Evolutionary conservation across 1,140 invertebrate species (phyloP), one percentile per base, ranked within the genome.

Genomic region (Episyrphus balteatus): DNA sequence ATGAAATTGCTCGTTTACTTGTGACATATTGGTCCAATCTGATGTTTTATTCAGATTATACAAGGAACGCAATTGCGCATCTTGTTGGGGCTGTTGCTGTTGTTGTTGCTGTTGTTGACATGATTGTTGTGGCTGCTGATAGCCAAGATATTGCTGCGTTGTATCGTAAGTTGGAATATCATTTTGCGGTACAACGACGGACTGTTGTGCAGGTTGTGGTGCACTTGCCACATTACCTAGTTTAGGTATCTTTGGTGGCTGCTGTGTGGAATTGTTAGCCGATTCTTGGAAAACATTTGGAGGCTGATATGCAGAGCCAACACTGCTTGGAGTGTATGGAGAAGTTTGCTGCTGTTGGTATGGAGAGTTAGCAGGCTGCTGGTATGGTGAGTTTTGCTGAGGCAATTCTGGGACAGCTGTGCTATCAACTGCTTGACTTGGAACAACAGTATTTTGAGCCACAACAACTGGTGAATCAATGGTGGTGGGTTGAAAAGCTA

Each of bases 371-470:
- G 59, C 58, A 3, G 55, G 60, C 33, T 62, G 63, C 40, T 66
- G 64, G 21, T 64, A 68, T 5, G 62, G 65, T 40, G 64, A 67
- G 51, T 64, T 62, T 31, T 64, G 59, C 32, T 65, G 62, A 44
- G 58, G 56, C 0, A 62, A 66, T 10, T 47, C 52, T 56, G 55
- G 1, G 54, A 66, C 53, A 59, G 42, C 37, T 55, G 59, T 19
- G 51, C 68, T 6, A 54, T 65, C 7, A 56, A 65, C 34, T 58
- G 62, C 1, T 26, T 26, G 21, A 26, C 8, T 26, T 26, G 21
- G 21, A 26, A 26, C n/a, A n/a, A n/a, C 21, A 26, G 21, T 26
- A 26, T 26, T 26, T 26, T 26, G 21, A 8, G 21, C 21, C 21
- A 26, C 21, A 26, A 26, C 21, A 26, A 26, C 21, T 26, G 21